Evolutionary conservation across 2,888 invertebrate genomes (phyloP).

Genomic region (Hirtodrosophila confusa): DNA sequence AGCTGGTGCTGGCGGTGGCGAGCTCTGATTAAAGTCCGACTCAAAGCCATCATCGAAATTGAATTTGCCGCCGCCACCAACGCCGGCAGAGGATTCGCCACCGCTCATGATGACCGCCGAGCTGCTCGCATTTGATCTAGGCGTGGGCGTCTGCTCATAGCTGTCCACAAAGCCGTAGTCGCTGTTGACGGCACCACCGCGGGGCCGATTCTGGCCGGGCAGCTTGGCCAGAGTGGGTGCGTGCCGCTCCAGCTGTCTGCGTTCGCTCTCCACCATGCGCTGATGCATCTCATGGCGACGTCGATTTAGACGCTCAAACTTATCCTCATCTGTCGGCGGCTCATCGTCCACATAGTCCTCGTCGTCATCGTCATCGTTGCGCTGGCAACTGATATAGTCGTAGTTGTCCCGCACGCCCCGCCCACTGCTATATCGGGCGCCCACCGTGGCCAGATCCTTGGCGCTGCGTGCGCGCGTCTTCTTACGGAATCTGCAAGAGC

Average conservation of each 20-base stretch:
- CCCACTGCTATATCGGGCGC: conserved; percentile 42
- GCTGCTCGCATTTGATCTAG: conserved; percentile 80
- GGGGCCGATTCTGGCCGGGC: conserved; percentile 51
- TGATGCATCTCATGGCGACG: conserved; percentile 84
- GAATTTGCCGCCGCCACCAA: conserved; percentile 74
- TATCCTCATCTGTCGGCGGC: conserved; percentile 83
- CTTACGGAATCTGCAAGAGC: conserved; percentile 80
- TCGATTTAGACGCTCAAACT: conserved; percentile 83
- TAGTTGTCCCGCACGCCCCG: conserved; percentile 79
- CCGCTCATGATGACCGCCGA: conserved; percentile 68
- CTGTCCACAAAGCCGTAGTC: conserved; percentile 81
- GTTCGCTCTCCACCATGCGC: conserved; percentile 82
- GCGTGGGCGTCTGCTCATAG: conserved; percentile 81
- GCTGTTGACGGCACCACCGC: conserved; percentile 60
- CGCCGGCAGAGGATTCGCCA: conserved; percentile 66
- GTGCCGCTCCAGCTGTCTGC: conserved; percentile 76
- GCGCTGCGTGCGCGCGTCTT: conserved; percentile 85
- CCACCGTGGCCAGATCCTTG: conserved; percentile 57
- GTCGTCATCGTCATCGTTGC: conserved; percentile 80
- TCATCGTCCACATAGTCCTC: conserved; percentile 81
- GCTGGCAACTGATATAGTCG: conserved; percentile 81
- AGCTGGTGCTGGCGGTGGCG: conserved; percentile 78
- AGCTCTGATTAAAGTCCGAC: conserved; percentile 83
- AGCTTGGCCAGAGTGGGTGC: conserved; percentile 61
- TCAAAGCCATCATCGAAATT: conserved; percentile 84